phyloP scores from a whole-genome alignment of 2,797 vertebrate species.

The Chromis chromis region DNA sequence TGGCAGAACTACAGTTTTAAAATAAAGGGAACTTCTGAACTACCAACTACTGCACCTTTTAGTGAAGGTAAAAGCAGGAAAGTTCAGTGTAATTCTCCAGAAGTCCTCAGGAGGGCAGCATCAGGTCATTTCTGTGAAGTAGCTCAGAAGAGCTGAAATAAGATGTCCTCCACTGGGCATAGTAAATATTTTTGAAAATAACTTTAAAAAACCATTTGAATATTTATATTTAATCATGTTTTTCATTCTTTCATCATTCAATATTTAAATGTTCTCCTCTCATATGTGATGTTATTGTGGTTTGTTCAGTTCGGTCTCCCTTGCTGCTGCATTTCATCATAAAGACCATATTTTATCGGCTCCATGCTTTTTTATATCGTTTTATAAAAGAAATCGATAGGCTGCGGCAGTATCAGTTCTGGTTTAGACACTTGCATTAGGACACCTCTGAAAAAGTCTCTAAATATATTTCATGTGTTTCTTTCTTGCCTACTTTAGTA shows the following conservation, averaged over 20 bases:
- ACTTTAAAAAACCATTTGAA: background rate
- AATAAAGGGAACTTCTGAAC: background rate
- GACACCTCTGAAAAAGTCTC: background rate
- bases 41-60: too few species aligned
- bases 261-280: background rate
- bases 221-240: background rate
- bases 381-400: background rate
- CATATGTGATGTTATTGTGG: background rate
- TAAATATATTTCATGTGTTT: background rate
- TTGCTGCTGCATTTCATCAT: background rate
- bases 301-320: background rate
- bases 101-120: slow-evolving; percentile 67
- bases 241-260: slow-evolving; percentile 7
- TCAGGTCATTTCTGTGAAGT: slow-evolving; percentile 8
- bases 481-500: background rate
- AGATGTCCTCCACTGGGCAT: background rate
- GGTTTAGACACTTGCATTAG: too few species aligned
- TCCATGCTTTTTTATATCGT: background rate
- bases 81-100: slow-evolving; percentile 8
- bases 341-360: background rate
- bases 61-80: too few species aligned
- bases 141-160: background rate
- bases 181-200: background rate
- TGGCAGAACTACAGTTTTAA: too few species aligned
- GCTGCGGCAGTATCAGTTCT: too few species aligned